These are phyloP conservation scores for Columbina picui DNA, from an alignment of 2,113 vertebrate genomes.

Conservation along the genomic window DNA sequence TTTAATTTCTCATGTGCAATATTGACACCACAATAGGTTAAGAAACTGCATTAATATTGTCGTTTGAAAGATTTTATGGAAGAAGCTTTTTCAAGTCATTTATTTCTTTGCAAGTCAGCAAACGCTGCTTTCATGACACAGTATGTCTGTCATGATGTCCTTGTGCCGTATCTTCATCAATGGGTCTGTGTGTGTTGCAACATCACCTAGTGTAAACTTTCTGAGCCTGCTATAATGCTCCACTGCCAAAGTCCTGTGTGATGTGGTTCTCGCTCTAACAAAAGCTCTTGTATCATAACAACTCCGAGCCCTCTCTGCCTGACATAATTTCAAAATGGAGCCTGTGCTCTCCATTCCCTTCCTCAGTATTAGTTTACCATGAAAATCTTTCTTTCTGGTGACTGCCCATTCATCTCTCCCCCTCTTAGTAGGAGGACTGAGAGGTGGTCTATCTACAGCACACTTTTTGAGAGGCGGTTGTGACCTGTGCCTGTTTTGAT, in stretches of 20 bases:
- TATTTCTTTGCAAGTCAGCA: constrained; percentile 20
- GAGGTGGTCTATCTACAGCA: background rate
- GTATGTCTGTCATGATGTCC: background rate
- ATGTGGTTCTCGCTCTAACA: background rate
- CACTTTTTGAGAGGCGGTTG: background rate
- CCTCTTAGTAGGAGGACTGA: background rate
- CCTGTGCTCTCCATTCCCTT: background rate
- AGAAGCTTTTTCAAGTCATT: background rate
- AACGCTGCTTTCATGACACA: background rate
- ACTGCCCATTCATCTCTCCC: background rate
- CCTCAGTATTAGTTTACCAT: background rate
- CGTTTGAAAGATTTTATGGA: background rate
- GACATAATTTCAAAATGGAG: background rate
- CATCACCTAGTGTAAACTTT: background rate
- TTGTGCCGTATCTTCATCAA: background rate
- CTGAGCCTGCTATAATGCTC: background rate
- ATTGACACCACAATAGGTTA: background rate
- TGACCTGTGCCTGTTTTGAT: background rate
- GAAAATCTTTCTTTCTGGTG: background rate
- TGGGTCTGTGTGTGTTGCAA: background rate
- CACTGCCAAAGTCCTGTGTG: background rate
- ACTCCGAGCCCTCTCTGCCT: background rate
- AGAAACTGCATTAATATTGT: background rate
- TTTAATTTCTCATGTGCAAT: background rate
- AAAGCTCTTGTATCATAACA: background rate